A percentile compares a stretch with the other conserved stretches of the same genome.
phyloP scores from a whole-genome alignment of 2,113 vertebrate species.

The Varanus komodoensis region DNA sequence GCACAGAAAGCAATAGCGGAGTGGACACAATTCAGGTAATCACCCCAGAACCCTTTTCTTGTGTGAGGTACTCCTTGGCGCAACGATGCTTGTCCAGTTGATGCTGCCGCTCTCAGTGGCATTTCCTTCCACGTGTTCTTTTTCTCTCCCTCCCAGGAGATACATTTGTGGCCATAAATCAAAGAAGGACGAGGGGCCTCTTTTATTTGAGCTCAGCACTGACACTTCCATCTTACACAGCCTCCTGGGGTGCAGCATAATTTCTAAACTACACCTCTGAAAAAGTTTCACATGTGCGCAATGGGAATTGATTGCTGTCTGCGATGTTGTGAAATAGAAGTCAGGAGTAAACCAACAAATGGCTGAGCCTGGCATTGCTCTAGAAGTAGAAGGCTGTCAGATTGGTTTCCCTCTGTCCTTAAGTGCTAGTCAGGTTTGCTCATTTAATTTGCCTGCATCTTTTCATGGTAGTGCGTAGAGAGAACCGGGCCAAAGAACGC shows the following conservation, averaged over 20 bases:
- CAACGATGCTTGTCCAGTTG: neutral
- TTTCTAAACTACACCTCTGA: neutral
- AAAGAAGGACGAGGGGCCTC: neutral
- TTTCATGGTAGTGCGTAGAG: neutral
- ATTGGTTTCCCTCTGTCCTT: no score
- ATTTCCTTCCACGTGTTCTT: rapidly evolving
- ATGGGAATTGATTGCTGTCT: neutral
- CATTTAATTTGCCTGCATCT: neutral
- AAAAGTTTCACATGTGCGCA: neutral
- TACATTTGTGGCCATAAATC: neutral
- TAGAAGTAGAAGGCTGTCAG: neutral
- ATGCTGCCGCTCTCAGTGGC: neutral
- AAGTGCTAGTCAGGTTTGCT: neutral
- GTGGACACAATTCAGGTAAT: neutral
- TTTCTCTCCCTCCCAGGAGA: neutral
- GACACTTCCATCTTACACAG: neutral
- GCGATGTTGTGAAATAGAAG: neutral
- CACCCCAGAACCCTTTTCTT: neutral
- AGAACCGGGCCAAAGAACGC: neutral
- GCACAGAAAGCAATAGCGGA: neutral
- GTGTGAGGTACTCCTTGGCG: neutral
- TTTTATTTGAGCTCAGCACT: neutral
- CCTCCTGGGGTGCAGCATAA: neutral
- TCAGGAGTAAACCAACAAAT: neutral
- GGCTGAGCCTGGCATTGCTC: neutral